phyloP scores from a whole-genome alignment of 2,113 vertebrate species.

The Podilymbus podiceps region DNA sequence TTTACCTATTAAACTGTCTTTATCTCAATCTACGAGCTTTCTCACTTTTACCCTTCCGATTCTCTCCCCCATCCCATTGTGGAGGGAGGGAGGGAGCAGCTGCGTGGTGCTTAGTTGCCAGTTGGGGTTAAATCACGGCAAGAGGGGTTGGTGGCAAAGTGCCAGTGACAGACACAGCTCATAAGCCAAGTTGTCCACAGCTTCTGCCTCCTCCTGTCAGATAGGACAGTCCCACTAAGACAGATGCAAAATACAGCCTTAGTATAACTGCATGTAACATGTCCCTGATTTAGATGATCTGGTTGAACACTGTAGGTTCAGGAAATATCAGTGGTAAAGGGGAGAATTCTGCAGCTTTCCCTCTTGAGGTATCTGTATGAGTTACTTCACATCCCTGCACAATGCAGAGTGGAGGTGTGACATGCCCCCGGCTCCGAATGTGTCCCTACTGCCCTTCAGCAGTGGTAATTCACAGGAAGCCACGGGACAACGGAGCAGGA shows the following conservation, averaged over 20 bases:
- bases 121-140: too few species aligned
- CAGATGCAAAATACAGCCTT: neutral
- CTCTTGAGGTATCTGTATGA: neutral
- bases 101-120: too few species aligned
- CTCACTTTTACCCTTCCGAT: too few species aligned
- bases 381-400: neutral
- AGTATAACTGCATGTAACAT: neutral
- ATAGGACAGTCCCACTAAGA: neutral
- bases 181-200: neutral
- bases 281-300: neutral
- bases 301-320: neutral
- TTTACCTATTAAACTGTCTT: too few species aligned
- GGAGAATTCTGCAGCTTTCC: neutral
- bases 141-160: neutral
- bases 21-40: too few species aligned
- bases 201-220: neutral
- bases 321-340: neutral
- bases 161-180: rapidly evolving
- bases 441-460: neutral
- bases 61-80: too few species aligned
- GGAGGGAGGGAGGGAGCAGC: too few species aligned
- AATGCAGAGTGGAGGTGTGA: neutral
- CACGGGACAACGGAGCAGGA: neutral
- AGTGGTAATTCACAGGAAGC: neutral
- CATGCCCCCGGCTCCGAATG: neutral